phyloP scores from a whole-genome alignment of 2,113 vertebrate species.

The Eonycteris spelaea region DNA sequence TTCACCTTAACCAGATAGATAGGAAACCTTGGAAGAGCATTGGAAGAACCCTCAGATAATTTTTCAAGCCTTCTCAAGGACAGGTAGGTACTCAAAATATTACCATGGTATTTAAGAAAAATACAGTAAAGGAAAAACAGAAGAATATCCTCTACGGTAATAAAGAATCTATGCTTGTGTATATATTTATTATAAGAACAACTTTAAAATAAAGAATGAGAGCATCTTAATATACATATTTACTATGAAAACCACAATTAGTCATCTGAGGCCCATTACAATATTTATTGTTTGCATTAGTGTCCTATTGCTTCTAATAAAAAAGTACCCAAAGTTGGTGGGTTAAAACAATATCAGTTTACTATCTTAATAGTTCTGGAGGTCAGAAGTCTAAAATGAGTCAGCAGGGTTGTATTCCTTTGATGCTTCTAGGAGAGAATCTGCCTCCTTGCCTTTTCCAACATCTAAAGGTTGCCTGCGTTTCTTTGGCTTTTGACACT shows the following conservation, averaged over 20 bases:
- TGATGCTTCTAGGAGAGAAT: not conserved
- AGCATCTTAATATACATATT: not conserved
- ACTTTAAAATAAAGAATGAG: not conserved
- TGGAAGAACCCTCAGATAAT: not conserved
- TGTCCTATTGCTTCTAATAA: not conserved
- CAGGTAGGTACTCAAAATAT: not conserved
- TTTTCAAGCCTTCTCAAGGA: not conserved
- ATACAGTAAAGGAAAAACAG: not conserved
- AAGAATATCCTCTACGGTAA: not conserved
- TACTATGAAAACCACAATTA: not conserved
- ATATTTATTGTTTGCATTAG: not conserved
- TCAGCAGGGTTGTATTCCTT: not conserved
- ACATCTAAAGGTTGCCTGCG: not conserved
- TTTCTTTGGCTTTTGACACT: not conserved
- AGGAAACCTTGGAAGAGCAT: not conserved
- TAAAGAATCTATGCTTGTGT: not conserved
- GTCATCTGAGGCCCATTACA: not conserved
- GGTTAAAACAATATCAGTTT: not conserved
- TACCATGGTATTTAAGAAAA: not conserved
- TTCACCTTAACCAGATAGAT: not conserved
- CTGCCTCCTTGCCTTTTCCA: not conserved
- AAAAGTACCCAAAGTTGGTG: not conserved
- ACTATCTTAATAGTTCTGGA: not conserved
- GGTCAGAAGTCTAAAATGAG: not conserved
- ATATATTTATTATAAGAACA: not conserved